phyloP scores from a whole-genome alignment of 2,797 vertebrate species.

The Microctenopoma stevenorrisi region DNA sequence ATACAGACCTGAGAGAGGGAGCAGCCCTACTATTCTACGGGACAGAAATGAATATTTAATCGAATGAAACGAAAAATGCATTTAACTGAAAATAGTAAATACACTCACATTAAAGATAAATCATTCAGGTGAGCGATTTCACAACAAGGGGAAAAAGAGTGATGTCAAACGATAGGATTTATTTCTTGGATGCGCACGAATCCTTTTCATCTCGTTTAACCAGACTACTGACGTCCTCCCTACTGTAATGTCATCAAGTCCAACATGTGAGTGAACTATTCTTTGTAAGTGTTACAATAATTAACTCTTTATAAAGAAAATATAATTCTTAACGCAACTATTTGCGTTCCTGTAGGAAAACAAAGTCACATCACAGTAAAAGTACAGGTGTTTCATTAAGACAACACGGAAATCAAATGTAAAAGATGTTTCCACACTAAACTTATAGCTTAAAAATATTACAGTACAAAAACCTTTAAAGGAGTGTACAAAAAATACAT shows the following conservation, averaged over 20 bases:
- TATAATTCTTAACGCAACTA: background rate
- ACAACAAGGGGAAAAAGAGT: conserved; percentile 2
- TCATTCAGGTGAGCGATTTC: conserved; percentile 4
- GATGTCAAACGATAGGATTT: conserved; percentile 53
- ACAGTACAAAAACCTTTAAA: background rate
- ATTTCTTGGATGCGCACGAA: conserved; percentile 22
- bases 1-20: too few species aligned
- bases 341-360: conserved; percentile 7
- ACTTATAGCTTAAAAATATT: background rate
- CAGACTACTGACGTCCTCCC: background rate
- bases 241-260: background rate
- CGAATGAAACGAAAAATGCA: background rate
- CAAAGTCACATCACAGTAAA: conserved; percentile 5
- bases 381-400: background rate
- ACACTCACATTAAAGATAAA: conserved; percentile 17
- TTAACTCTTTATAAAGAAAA: background rate
- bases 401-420: conserved; percentile 5
- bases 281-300: background rate
- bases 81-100: conserved; percentile 56
- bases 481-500: conserved; percentile 7
- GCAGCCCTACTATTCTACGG: background rate
- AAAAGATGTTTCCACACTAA: conserved; percentile 8
- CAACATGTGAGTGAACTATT: background rate
- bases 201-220: background rate
- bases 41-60: background rate